Evolutionary conservation across 2,888 invertebrate genomes (phyloP), one percentile per base, ranked within the genome.

Genomic region (Tromatobia lineatoria): DNA sequence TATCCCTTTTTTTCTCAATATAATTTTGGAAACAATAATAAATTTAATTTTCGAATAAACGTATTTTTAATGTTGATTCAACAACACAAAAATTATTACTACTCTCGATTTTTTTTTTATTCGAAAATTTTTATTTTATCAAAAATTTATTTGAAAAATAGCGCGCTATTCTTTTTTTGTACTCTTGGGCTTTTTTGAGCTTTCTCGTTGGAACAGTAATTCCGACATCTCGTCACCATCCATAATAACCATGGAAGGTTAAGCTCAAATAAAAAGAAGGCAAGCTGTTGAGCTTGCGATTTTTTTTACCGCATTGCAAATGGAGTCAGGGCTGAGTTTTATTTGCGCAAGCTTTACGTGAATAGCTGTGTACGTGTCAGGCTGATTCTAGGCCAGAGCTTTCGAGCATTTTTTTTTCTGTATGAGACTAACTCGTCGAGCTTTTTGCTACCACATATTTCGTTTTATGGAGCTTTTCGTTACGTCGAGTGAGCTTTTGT

Each of bases 221-320:
- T 69, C 34, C 50, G 69, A n/a, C n/a, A n/a, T n/a, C 38, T 29
- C 69, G 47, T 57, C 57, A 20, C 29, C 57, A 15, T 23, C 11
- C 10, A 18, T 54, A 23, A 7, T 11, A 20, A 3, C 10, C 54
- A 11, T 50, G 50, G 69, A 34, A 6, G 47, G n/a, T 20, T n/a
- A 50, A 18, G 38, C 15, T 29, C 25, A 69, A 50, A 50, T 11
- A 20, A 23, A 50, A 23, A 50, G 10, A n/a, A n/a, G n/a, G n/a
- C n/a, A n/a, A n/a, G n/a, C n/a, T n/a, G n/a, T n/a, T n/a, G n/a
- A n/a, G n/a, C 29, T 69, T 1, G 18, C 18, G 15, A 18, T 18
- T 34, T 50, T 50, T 20, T 13, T 25, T 47, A 67, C 69, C 69
- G 10, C 69, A 13, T 25, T 10, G 18, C 69, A 69, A 69, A 34